phyloP scores from a whole-genome alignment of 2,113 vertebrate species.

The Actinemys pallida region DNA sequence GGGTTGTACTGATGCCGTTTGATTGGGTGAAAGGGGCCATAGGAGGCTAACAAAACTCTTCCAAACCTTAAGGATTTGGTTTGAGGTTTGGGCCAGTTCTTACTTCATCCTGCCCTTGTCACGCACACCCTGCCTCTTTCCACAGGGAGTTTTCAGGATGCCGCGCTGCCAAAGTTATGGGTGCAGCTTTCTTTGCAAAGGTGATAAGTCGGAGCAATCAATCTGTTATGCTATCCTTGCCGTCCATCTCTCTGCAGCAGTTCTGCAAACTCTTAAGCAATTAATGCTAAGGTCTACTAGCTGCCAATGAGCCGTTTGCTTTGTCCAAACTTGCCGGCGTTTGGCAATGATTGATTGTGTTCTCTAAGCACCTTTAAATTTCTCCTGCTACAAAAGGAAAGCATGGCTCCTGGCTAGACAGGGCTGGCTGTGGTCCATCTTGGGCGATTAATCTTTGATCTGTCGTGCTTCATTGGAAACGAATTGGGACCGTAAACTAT shows the following conservation, averaged over 20 bases:
- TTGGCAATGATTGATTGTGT: neutral
- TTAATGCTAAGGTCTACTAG: neutral
- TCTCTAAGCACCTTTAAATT: neutral
- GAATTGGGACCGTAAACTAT: neutral
- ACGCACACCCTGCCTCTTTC: neutral
- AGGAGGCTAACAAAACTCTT: neutral
- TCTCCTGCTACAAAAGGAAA: neutral
- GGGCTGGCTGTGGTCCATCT: neutral
- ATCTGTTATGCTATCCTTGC: neutral
- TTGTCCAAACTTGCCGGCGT: neutral
- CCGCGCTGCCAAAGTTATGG: neutral
- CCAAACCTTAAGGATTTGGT: neutral
- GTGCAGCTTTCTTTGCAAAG: neutral
- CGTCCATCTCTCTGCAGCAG: neutral
- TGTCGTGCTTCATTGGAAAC: neutral
- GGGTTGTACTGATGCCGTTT: neutral
- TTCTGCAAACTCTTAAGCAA: neutral
- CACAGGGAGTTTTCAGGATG: neutral
- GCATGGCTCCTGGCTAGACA: neutral
- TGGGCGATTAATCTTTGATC: neutral
- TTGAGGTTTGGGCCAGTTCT: neutral
- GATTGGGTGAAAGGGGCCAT: neutral
- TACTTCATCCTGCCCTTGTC: neutral
- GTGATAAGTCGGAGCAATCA: neutral
- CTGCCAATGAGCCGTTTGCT: neutral